Conservation (phyloP, 2,888 invertebrate species). For the Chrysomela aeneicollis region DNA sequence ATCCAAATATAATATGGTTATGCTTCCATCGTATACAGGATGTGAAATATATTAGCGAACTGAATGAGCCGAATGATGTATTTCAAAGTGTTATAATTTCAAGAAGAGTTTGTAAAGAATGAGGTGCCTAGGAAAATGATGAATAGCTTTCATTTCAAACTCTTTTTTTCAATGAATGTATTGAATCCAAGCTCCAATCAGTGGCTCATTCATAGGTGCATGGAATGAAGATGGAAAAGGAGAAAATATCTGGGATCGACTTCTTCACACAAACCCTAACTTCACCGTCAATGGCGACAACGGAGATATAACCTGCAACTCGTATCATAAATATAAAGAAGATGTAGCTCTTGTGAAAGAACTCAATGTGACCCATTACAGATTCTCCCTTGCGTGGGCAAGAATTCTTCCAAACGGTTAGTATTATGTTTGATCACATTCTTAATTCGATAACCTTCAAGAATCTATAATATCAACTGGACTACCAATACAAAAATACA, state of each 20-base stretch:
- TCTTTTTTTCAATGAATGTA: no score
- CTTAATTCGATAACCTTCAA: not conserved
- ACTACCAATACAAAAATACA: no score
- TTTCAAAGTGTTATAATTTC: no score
- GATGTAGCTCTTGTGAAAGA: slow-evolving; percentile 66
- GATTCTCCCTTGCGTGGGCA: slow-evolving; percentile 54
- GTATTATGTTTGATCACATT: not conserved
- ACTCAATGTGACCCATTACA: slow-evolving; percentile 65
- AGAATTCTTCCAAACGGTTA: slow-evolving; percentile 25
- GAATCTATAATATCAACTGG: not conserved
- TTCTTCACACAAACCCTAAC: slow-evolving; percentile 4
- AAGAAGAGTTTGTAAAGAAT: no score
- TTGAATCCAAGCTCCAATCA: no score
- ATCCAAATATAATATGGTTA: no score
- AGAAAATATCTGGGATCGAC: slow-evolving; percentile 28
- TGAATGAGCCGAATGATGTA: no score
- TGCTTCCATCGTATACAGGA: no score
- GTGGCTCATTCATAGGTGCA: slow-evolving; percentile 11
- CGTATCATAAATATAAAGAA: slow-evolving; percentile 68
- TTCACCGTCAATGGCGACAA: slow-evolving; percentile 52
- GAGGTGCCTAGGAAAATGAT: no score
- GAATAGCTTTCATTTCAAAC: no score
- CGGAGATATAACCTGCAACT: slow-evolving; percentile 73
- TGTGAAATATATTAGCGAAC: no score
- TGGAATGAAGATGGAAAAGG: slow-evolving; percentile 38